These are phyloP conservation scores for Chrysolina haemoptera DNA, from an alignment of 2,888 invertebrate species.

Conservation along the genomic window DNA sequence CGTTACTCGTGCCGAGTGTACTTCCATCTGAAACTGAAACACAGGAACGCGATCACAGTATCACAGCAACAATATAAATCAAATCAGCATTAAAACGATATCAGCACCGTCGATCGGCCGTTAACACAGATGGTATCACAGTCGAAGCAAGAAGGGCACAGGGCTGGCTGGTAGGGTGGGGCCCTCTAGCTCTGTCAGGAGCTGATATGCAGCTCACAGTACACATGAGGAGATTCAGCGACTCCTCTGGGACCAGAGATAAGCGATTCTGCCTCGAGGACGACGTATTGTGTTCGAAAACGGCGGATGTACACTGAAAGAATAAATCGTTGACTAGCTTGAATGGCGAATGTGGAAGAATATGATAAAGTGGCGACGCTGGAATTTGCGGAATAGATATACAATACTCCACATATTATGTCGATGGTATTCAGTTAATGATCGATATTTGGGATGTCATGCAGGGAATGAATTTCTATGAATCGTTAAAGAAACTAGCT, in stretches of 20 bases:
- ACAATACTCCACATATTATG: too few relatives aligned
- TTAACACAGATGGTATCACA: conserved; percentile 68
- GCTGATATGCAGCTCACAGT: conserved; percentile 44
- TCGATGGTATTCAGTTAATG: too few relatives aligned
- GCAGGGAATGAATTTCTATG: too few relatives aligned
- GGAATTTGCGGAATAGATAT: not conserved
- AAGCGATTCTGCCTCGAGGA: conserved; percentile 47
- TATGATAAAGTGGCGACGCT: not conserved
- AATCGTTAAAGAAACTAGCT: too few relatives aligned
- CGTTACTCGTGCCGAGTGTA: not conserved
- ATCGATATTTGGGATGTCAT: too few relatives aligned
- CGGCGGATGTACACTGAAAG: conserved; percentile 14
- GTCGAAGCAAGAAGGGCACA: conserved; percentile 38
- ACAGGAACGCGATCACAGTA: conserved; percentile 24
- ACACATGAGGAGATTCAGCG: conserved; percentile 49
- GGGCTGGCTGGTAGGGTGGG: conserved; percentile 36
- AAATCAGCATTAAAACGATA: conserved; percentile 67
- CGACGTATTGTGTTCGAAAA: conserved; percentile 45
- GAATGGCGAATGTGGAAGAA: conserved; percentile 2
- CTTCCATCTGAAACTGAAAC: conserved; percentile 10
- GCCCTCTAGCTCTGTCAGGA: conserved; percentile 40
- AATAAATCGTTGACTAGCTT: not conserved
- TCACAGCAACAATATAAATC: conserved; percentile 62
- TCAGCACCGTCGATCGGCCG: conserved; percentile 66
- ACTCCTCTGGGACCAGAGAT: conserved; percentile 51